Percentiles rank a stretch among this genome's conserved stretches.
phyloP scores from a whole-genome alignment of 2,797 vertebrate genomes.

The Buphagus erythrorhynchus region DNA sequence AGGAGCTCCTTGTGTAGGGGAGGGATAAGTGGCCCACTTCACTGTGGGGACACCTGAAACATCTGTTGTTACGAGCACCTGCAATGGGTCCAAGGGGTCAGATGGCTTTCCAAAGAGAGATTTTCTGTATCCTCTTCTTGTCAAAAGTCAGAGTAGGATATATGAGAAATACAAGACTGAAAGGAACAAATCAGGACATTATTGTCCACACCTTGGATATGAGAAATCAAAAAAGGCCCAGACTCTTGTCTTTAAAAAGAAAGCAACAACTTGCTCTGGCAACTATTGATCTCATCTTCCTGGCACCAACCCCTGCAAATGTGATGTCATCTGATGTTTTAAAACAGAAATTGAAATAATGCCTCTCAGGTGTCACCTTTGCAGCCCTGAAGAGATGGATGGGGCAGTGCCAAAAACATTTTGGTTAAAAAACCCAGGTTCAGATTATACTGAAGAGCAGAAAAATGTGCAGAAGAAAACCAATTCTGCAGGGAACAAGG shows the following conservation, averaged over 20 bases:
- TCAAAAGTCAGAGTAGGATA: neutral
- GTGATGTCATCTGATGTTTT: neutral
- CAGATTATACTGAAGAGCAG: neutral
- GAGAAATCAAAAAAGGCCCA: neutral
- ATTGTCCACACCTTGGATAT: neutral
- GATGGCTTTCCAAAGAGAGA: neutral
- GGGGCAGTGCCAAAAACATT: neutral
- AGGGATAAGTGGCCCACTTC: neutral
- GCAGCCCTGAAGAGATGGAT: accelerated
- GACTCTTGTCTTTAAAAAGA: neutral
- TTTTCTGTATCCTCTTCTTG: neutral
- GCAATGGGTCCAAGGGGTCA: neutral
- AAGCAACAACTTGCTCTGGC: neutral
- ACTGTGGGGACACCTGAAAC: neutral
- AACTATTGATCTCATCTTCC: neutral
- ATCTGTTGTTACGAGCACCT: neutral
- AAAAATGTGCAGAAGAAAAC: neutral
- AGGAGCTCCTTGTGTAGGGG: neutral
- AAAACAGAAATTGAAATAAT: neutral
- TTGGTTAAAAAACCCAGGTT: neutral
- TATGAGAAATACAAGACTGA: neutral
- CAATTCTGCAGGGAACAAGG: neutral
- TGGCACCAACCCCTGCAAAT: neutral
- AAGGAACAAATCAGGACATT: neutral
- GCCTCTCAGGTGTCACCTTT: accelerated